Evolutionary conservation across 2,888 invertebrate genomes (phyloP).

Genomic region (Rutpela maculata): DNA sequence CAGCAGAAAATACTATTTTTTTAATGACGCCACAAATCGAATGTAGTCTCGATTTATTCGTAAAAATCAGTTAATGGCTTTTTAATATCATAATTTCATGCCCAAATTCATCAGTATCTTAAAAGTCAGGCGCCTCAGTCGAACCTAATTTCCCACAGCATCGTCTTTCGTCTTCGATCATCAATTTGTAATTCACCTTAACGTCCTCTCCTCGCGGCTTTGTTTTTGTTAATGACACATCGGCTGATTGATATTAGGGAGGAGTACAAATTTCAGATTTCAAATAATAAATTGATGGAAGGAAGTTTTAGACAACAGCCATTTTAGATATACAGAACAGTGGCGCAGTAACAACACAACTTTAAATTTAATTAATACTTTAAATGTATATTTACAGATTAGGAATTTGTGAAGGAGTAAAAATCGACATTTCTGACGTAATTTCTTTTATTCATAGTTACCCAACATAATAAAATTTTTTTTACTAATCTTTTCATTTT

Average conservation of each 20-base stretch:
- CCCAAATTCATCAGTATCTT: slow-evolving; percentile 41
- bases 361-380: no score
- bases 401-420: no score
- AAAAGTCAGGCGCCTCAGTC: slow-evolving; percentile 46
- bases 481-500: no score
- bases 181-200: slow-evolving; percentile 56
- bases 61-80: slow-evolving; percentile 50
- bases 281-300: slow-evolving; percentile 70
- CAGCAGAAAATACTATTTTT: neutral
- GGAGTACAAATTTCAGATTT: slow-evolving; percentile 66
- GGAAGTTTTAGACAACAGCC: slow-evolving; percentile 59
- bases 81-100: slow-evolving; percentile 54
- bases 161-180: slow-evolving; percentile 49
- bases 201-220: slow-evolving; percentile 65
- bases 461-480: no score
- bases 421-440: no score
- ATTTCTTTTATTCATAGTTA: no score
- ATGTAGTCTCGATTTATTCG: slow-evolving; percentile 33
- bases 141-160: slow-evolving; percentile 52
- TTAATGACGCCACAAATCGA: neutral
- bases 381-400: no score
- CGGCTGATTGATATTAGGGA: slow-evolving; percentile 71
- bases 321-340: slow-evolving; percentile 10
- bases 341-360: slow-evolving; percentile 7
- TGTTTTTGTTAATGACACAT: slow-evolving; percentile 72